Conservation (phyloP, 2,113 vertebrate species). For the Cariama cristata region DNA sequence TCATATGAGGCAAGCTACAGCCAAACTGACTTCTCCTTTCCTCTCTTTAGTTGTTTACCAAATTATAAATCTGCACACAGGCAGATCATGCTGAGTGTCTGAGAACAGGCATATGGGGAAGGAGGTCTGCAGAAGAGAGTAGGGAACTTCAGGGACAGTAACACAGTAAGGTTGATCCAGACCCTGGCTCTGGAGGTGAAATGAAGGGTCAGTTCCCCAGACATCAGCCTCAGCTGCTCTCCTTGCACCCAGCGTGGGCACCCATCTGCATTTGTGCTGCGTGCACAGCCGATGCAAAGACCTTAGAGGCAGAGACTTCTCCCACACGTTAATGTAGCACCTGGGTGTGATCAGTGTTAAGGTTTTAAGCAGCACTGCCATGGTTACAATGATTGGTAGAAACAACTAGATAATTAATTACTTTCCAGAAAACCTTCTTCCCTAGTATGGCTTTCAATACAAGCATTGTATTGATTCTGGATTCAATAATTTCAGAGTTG, state of each 20-base stretch:
- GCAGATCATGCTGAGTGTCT: not conserved
- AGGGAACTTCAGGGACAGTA: not conserved
- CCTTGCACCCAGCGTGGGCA: not conserved
- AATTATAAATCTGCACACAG: not conserved
- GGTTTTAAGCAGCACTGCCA: not conserved
- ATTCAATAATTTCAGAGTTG: not conserved
- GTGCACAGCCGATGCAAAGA: not conserved
- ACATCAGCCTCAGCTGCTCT: not conserved
- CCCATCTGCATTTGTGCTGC: not conserved
- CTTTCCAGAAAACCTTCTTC: not conserved
- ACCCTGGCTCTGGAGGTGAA: not conserved
- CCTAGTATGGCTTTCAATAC: not conserved
- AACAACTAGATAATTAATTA: not conserved
- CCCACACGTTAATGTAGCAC: not conserved
- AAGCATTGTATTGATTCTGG: not conserved
- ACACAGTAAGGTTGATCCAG: rapidly evolving
- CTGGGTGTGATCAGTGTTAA: not conserved
- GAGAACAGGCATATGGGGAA: not conserved
- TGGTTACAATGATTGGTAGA: not conserved
- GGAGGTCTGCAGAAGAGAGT: not conserved
- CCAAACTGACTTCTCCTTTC: not conserved
- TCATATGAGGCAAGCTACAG: not conserved
- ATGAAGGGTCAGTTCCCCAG: not conserved
- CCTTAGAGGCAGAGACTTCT: not conserved
- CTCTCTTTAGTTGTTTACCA: not conserved